Conservation (phyloP, 1,140 invertebrate genomes). For the Heliconius congener region DNA sequence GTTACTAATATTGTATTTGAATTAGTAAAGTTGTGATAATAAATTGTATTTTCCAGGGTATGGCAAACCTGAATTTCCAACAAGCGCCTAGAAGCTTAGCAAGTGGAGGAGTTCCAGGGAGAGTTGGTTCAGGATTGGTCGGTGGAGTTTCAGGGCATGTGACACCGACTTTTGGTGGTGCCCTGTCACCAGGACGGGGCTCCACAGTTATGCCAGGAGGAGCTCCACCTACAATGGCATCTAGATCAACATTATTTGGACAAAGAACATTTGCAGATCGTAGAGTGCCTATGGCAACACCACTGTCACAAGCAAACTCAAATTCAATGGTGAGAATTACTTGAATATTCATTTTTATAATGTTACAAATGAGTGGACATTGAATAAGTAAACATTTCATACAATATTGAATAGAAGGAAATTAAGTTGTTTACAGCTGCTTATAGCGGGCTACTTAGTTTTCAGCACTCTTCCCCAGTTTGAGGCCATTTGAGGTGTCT, state of each 20-base stretch:
- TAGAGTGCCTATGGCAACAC: slow-evolving; percentile 85
- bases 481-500: too few relatives aligned
- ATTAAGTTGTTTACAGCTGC: too few relatives aligned
- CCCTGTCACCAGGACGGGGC: slow-evolving; percentile 73
- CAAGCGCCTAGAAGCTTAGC: slow-evolving; percentile 89
- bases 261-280: slow-evolving; percentile 89
- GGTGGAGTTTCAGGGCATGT: slow-evolving; percentile 83
- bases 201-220: slow-evolving; percentile 79
- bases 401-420: too few relatives aligned
- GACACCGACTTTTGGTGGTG: slow-evolving; percentile 74
- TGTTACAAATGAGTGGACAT: neutral
- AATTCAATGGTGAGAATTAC: slow-evolving; percentile 72
- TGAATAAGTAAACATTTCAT: too few relatives aligned
- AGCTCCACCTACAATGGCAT: slow-evolving; percentile 78
- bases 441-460: too few relatives aligned
- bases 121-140: slow-evolving; percentile 82
- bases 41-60: slow-evolving; percentile 80
- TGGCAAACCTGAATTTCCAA: slow-evolving; percentile 92
- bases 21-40: neutral
- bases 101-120: slow-evolving; percentile 83
- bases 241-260: slow-evolving; percentile 85
- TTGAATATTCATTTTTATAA: too few relatives aligned
- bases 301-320: slow-evolving; percentile 83
- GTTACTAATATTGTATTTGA: neutral
- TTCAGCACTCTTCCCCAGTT: too few relatives aligned